A percentile compares a stretch with the other conserved stretches of the same genome.
Conservation (phyloP, 2,113 vertebrate species). For the Oreochromis spilurus region DNA sequence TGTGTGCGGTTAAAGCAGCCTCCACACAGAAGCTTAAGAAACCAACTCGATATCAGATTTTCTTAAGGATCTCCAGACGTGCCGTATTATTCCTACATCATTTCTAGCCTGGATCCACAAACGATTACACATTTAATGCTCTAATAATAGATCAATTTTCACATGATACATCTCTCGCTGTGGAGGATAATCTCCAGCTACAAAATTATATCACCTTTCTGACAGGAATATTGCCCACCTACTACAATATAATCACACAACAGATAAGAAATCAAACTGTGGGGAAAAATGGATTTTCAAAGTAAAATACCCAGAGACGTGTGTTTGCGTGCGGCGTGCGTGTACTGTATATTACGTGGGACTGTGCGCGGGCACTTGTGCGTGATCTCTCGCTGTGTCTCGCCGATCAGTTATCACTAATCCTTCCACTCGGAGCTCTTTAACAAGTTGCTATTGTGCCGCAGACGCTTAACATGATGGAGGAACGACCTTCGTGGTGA, state of each 20-base stretch:
- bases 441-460: conserved; percentile 70
- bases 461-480: conserved; percentile 64
- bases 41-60: conserved; percentile 5
- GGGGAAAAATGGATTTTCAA: conserved; percentile 37
- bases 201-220: conserved; percentile 60
- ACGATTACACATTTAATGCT: conserved; percentile 44
- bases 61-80: background rate
- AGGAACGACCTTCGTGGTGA: conserved; percentile 62
- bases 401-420: conserved; percentile 69
- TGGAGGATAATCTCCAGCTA: conserved; percentile 58
- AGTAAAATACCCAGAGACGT: conserved; percentile 16
- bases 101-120: conserved; percentile 24
- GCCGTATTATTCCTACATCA: conserved; percentile 1
- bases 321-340: background rate
- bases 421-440: conserved; percentile 67
- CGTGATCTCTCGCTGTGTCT: conserved; percentile 47
- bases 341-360: background rate
- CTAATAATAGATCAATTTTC: conserved; percentile 60
- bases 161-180: conserved; percentile 40
- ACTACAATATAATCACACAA: conserved; percentile 55
- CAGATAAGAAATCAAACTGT: conserved; percentile 59
- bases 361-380: background rate
- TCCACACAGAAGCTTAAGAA: background rate
- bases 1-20: background rate
- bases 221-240: conserved; percentile 58